Percentiles rank a stretch among this genome's conserved stretches.
Conservation (phyloP, 2,797 vertebrate species). For the Cichlasoma orientale region DNA sequence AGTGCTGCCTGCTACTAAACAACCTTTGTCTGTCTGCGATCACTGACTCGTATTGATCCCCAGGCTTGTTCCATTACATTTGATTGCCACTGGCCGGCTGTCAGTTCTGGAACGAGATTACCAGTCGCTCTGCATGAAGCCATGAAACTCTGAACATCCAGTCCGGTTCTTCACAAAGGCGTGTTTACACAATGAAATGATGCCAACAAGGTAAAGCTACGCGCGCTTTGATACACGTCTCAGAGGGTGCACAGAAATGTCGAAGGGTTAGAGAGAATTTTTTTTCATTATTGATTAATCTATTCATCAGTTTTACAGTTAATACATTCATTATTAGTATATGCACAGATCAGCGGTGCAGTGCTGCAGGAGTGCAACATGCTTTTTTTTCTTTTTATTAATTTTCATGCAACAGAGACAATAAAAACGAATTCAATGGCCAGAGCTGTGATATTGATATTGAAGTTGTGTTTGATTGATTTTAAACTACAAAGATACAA, state of each 20-base stretch:
- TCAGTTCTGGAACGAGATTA: conserved; percentile 70
- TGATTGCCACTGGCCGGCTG: conserved; percentile 73
- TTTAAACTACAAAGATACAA: no score
- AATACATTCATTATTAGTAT: no score
- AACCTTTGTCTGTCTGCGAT: conserved; percentile 83
- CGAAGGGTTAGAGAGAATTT: neutral
- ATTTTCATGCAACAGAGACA: no score
- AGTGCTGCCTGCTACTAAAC: conserved; percentile 79
- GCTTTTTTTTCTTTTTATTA: no score
- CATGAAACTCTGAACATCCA: conserved; percentile 1
- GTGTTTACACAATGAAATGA: conserved; percentile 45
- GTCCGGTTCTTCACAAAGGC: conserved; percentile 33
- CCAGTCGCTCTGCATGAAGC: conserved; percentile 40
- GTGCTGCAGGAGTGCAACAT: no score
- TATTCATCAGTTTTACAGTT: no score
- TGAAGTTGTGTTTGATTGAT: no score
- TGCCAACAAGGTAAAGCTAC: conserved; percentile 63
- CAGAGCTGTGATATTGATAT: no score
- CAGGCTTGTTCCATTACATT: conserved; percentile 78
- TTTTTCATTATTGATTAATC: no score
- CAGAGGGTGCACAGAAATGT: conserved; percentile 46
- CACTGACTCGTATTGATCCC: conserved; percentile 80
- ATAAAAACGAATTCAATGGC: no score
- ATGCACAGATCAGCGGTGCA: no score
- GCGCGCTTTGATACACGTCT: conserved; percentile 26